Conservation (phyloP, 2,113 vertebrate species). For the Mastomys coucha region DNA sequence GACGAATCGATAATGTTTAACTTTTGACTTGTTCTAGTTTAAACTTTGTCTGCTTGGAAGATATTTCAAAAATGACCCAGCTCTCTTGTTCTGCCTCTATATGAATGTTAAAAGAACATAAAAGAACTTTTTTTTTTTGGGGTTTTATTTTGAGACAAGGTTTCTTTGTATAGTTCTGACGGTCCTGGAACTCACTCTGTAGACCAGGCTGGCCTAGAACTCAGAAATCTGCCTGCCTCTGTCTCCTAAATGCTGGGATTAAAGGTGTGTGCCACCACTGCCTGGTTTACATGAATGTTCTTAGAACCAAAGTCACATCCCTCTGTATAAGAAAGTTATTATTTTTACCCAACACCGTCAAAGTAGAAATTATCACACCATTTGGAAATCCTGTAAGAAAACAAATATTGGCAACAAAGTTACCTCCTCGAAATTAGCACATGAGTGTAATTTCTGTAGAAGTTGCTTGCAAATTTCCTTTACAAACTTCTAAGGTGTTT, state of each 20-base stretch:
- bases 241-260: too few species aligned
- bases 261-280: too few species aligned
- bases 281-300: not conserved
- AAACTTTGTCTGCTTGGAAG: not conserved
- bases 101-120: too few species aligned
- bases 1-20: constrained; percentile 43
- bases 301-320: constrained; percentile 32
- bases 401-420: not conserved
- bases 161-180: too few species aligned
- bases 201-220: too few species aligned
- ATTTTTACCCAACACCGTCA: not conserved
- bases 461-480: not conserved
- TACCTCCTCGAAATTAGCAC: not conserved
- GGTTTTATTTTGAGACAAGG: too few species aligned
- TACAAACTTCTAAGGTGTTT: not conserved
- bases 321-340: not conserved
- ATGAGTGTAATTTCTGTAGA: not conserved
- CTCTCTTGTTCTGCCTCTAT: not conserved
- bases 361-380: not conserved
- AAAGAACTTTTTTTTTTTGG: too few species aligned
- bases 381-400: constrained; percentile 3
- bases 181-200: too few species aligned
- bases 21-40: constrained; percentile 45
- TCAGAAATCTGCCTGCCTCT: too few species aligned
- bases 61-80: constrained; percentile 44